A percentile compares a stretch with the other conserved stretches of the same genome.
Evolutionary conservation across 2,113 vertebrate genomes (phyloP).

Genomic region (Atractosteus spatula): DNA sequence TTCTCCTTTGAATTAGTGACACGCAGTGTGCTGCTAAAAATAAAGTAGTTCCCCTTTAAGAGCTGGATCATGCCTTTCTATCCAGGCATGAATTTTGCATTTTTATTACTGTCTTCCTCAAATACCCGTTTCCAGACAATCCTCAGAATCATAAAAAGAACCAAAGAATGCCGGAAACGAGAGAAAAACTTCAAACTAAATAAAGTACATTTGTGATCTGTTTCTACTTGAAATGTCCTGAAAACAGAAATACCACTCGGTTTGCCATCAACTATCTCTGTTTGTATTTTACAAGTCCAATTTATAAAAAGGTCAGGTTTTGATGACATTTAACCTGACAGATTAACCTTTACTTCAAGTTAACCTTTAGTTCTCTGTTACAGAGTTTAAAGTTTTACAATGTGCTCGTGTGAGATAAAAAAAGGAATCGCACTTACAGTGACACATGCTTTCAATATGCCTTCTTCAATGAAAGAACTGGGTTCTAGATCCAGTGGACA

Average conservation of each 20-base stretch:
- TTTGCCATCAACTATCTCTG: no score
- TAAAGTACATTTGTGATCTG: neutral
- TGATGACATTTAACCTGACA: constrained; percentile 36
- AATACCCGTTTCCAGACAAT: no score
- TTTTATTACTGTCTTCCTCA: no score
- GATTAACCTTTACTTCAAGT: constrained; percentile 30
- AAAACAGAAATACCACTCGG: constrained; percentile 25
- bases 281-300: neutral
- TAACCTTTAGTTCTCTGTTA: constrained; percentile 16
- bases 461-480: neutral
- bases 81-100: no score
- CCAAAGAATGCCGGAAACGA: neutral
- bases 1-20: no score
- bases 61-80: no score
- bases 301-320: constrained; percentile 31
- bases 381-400: neutral
- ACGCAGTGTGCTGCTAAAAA: no score
- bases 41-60: no score
- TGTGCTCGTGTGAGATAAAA: constrained; percentile 2
- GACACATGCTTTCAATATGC: constrained; percentile 11
- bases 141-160: neutral
- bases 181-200: neutral
- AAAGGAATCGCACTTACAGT: neutral
- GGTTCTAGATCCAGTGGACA: neutral
- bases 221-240: constrained; percentile 8